These are phyloP conservation scores for Venturia canescens DNA, from an alignment of 1,140 invertebrate species.

Conservation along the genomic window DNA sequence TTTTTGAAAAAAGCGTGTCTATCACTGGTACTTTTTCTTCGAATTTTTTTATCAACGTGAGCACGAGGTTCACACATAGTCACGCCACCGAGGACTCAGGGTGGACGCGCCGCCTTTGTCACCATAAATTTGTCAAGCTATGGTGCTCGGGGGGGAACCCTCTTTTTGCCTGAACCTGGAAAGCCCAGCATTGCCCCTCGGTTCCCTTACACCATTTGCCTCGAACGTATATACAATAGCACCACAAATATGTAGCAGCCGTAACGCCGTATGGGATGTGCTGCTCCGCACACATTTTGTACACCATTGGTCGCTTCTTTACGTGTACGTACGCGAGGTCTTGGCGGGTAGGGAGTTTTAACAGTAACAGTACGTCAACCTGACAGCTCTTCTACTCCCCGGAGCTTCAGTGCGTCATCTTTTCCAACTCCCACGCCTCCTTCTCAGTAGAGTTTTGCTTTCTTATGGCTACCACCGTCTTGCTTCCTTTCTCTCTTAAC, in stretches of 20 bases:
- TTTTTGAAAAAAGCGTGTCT: not conserved
- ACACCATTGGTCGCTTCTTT: constrained; percentile 54
- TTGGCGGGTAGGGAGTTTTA: constrained; percentile 68
- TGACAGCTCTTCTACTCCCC: constrained; percentile 53
- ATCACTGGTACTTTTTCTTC: not conserved
- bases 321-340: constrained; percentile 51
- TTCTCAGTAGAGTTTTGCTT: constrained; percentile 40
- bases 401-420: constrained; percentile 37
- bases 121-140: constrained; percentile 30
- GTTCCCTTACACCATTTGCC: constrained; percentile 48
- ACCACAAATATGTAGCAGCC: constrained; percentile 20
- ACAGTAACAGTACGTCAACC: constrained; percentile 74
- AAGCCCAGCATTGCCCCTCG: constrained; percentile 4
- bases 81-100: not conserved
- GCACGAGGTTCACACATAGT: constrained; percentile 13
- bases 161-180: constrained; percentile 24
- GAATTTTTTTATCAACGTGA: constrained; percentile 22
- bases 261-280: constrained; percentile 33
- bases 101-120: constrained; percentile 29
- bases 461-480: constrained; percentile 34
- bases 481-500: constrained; percentile 12
- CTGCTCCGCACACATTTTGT: constrained; percentile 43
- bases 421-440: constrained; percentile 48
- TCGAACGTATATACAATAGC: constrained; percentile 38
- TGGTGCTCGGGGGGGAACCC: constrained; percentile 19